Conservation (phyloP, 2,888 invertebrate genomes). For the Megaustenia siamemsis region DNA sequence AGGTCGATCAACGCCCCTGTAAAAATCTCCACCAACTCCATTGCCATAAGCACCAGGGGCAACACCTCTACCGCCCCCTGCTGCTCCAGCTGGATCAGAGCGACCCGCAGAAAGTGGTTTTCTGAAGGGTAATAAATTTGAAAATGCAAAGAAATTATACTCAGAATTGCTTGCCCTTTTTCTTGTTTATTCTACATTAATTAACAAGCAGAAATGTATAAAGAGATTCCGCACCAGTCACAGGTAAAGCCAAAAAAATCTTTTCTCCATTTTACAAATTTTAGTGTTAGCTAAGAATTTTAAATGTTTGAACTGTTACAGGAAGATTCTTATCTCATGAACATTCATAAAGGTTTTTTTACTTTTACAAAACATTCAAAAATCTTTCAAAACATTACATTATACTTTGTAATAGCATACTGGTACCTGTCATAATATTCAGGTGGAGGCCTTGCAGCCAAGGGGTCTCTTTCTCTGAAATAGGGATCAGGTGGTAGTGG, state of each 20-base stretch:
- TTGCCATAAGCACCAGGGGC: constrained; percentile 37
- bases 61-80: constrained; percentile 33
- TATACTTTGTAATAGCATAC: too few relatives aligned
- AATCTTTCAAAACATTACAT: not conserved
- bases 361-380: not conserved
- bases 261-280: too few relatives aligned
- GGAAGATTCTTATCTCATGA: too few relatives aligned
- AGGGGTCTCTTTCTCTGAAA: constrained; percentile 65
- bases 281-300: too few relatives aligned
- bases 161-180: too few relatives aligned
- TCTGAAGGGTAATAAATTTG: not conserved
- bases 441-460: constrained; percentile 59
- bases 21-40: constrained; percentile 47
- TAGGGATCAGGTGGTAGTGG: constrained; percentile 67
- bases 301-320: too few relatives aligned
- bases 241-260: too few relatives aligned
- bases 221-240: too few relatives aligned
- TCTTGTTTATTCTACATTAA: too few relatives aligned
- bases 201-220: too few relatives aligned
- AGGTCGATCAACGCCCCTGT: constrained; percentile 43
- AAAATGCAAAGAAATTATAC: not conserved
- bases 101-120: constrained; percentile 48
- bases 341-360: too few relatives aligned
- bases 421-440: constrained; percentile 63
- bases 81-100: constrained; percentile 30